These are phyloP conservation scores for Stenichneumon culpator DNA, from an alignment of 2,888 invertebrate species.

Conservation along the genomic window DNA sequence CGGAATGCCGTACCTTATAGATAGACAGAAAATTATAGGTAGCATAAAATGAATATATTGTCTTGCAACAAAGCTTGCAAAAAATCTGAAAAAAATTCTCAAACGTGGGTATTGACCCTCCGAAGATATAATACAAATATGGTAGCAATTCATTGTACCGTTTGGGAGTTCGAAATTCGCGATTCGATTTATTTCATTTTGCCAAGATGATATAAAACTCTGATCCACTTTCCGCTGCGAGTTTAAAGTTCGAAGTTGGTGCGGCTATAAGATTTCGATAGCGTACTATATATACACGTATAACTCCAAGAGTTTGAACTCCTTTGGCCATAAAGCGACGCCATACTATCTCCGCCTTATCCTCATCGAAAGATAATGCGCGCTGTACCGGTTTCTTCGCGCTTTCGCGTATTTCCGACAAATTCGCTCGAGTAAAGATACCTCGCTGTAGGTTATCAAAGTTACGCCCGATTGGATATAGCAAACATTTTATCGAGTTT, in stretches of 20 bases:
- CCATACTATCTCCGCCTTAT: constrained; percentile 54
- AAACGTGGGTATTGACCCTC: neutral
- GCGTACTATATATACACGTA: constrained; percentile 32
- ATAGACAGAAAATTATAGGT: neutral
- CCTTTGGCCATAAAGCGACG: constrained; percentile 65
- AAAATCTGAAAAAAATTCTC: neutral
- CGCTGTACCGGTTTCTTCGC: constrained; percentile 24
- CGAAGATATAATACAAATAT: neutral
- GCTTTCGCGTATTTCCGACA: constrained; percentile 57
- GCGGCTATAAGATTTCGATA: constrained; percentile 64
- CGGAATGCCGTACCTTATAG: neutral
- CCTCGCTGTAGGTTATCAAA: constrained; percentile 45
- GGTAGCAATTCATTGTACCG: neutral
- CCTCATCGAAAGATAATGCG: constrained; percentile 54
- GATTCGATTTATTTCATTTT: constrained; percentile 31
- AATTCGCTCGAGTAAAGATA: constrained; percentile 45
- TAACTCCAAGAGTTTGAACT: constrained; percentile 57
- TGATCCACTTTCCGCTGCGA: constrained; percentile 53
- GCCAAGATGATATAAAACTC: constrained; percentile 61
- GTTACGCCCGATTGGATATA: constrained; percentile 63
- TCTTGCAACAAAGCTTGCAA: neutral
- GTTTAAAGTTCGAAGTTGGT: constrained; percentile 62
- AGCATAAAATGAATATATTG: neutral
- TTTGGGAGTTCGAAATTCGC: constrained; percentile 23
- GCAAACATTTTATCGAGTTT: constrained; percentile 85